Percentiles rank a stretch among this genome's conserved stretches.
Conservation (phyloP, 2,888 invertebrate species). For the Lathronympha strigana region DNA sequence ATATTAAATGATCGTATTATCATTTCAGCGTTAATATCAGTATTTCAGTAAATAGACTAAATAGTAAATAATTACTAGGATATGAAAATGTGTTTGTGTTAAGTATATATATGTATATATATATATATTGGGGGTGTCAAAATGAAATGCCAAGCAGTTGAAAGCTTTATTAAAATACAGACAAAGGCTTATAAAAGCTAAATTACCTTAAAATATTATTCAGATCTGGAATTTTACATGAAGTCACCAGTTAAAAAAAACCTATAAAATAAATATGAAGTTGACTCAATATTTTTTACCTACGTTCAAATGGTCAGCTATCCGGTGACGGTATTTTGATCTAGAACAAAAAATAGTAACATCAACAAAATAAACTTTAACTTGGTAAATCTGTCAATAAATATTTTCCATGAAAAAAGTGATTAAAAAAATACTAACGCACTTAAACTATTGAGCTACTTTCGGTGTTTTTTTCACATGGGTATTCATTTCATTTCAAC, state of each 20-base stretch:
- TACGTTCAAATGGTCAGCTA: not conserved
- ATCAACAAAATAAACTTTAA: not conserved
- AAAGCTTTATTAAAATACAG: slow-evolving; percentile 28
- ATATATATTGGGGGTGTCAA: not conserved
- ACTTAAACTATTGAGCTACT: too few species aligned
- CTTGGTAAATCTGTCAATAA: too few species aligned
- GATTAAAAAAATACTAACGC: too few species aligned
- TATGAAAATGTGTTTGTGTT: not conserved
- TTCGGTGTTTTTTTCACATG: too few species aligned
- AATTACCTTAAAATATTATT: not conserved
- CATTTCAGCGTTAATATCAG: too few species aligned
- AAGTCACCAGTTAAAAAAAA: not conserved
- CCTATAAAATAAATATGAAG: too few species aligned
- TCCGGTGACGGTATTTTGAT: not conserved
- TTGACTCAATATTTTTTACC: not conserved
- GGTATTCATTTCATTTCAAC: too few species aligned
- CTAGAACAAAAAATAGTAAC: not conserved
- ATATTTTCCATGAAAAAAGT: too few species aligned
- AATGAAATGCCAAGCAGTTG: slow-evolving; percentile 41
- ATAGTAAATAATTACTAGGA: too few species aligned
- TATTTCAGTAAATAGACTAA: too few species aligned
- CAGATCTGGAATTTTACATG: not conserved
- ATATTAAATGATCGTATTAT: too few species aligned
- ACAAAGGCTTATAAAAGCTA: not conserved
- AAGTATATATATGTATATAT: too few species aligned